Percentiles rank a stretch among this genome's conserved stretches.
Conservation (phyloP, 2,888 invertebrate genomes). For the Halictus ligatus region DNA sequence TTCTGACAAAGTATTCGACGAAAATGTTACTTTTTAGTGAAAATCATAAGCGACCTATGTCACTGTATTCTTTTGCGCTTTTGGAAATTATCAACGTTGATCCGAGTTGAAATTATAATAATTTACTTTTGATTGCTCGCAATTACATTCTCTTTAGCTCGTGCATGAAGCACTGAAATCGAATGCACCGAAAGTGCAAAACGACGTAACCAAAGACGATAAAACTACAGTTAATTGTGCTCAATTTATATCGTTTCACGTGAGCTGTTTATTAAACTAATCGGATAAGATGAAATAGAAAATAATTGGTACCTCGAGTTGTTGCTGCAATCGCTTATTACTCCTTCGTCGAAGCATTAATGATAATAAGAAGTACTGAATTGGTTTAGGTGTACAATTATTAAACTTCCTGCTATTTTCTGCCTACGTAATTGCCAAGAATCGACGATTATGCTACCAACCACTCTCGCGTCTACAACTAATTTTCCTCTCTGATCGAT, state of each 20-base stretch:
- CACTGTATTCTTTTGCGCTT: not conserved
- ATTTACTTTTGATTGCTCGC: not conserved
- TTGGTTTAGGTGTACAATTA: conserved; percentile 13
- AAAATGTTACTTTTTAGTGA: not conserved
- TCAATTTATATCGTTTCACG: not conserved
- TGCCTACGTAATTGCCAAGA: conserved; percentile 14
- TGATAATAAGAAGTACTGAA: conserved; percentile 1
- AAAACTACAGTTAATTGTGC: not conserved
- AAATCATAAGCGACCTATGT: not conserved
- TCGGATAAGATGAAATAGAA: not conserved
- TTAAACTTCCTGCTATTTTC: conserved; percentile 8
- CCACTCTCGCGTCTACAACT: not conserved
- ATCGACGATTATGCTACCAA: not conserved
- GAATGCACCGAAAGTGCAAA: not conserved
- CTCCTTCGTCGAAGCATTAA: not conserved
- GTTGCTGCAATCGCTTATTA: not conserved
- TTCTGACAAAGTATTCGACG: too few relatives aligned
- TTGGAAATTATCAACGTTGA: not conserved
- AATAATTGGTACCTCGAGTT: not conserved
- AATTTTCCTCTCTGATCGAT: not conserved
- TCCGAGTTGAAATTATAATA: not conserved
- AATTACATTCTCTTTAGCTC: not conserved
- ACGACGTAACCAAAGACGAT: not conserved
- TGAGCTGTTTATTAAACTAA: conserved; percentile 14
- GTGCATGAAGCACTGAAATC: not conserved